Conservation (phyloP, 2,888 invertebrate genomes). For the Philhelius pedissequus region DNA sequence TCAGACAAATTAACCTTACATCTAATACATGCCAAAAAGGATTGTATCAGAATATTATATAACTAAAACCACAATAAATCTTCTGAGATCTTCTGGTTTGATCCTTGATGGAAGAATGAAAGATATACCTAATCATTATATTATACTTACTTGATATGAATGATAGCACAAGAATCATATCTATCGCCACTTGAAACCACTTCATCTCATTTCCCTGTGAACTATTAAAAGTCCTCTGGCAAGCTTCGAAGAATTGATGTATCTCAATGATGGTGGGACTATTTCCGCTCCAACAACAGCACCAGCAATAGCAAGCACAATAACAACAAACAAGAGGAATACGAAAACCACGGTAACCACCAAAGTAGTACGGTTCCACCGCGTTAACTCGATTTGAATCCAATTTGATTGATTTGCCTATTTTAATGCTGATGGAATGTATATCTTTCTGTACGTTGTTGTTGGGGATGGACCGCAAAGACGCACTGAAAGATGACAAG, state of each 20-base stretch:
- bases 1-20: conserved; percentile 49
- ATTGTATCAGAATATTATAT: not conserved
- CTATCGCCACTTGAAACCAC: conserved; percentile 80
- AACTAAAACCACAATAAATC: conserved; percentile 19
- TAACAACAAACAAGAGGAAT: not conserved
- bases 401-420: conserved; percentile 68
- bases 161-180: conserved; percentile 79
- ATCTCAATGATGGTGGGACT: conserved; percentile 58
- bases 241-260: conserved; percentile 66
- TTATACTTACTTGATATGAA: conserved; percentile 79
- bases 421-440: conserved; percentile 58
- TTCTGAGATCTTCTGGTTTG: not conserved
- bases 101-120: not conserved
- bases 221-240: conserved; percentile 72
- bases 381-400: conserved; percentile 64
- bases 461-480: conserved; percentile 9
- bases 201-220: conserved; percentile 80
- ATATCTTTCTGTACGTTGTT: not conserved
- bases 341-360: conserved; percentile 47
- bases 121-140: not conserved
- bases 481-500: conserved; percentile 17
- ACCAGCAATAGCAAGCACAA: too few relatives aligned
- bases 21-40: not conserved
- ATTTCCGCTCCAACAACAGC: conserved; percentile 7
- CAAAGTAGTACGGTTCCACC: conserved; percentile 62